Percentiles rank a stretch among this genome's conserved stretches.
phyloP scores from a whole-genome alignment of 2,888 invertebrate genomes.

The Trisateles emortualis region DNA sequence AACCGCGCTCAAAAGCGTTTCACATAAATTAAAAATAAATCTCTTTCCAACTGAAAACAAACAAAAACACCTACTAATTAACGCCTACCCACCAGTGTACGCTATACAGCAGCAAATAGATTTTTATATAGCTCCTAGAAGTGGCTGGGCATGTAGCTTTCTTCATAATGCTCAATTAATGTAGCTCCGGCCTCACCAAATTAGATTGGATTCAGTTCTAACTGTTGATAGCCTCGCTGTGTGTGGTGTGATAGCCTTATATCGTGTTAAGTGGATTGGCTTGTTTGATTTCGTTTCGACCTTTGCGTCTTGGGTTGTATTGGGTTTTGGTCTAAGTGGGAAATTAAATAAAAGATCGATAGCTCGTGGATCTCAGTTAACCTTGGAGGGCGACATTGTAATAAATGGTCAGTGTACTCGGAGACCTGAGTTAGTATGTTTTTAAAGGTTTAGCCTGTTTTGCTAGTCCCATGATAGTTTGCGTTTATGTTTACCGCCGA shows the following conservation, averaged over 20 bases:
- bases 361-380: background rate
- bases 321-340: constrained; percentile 9
- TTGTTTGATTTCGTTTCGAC: constrained; percentile 29
- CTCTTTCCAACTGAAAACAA: background rate
- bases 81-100: constrained; percentile 6
- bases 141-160: constrained; percentile 45
- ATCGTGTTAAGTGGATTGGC: constrained; percentile 35
- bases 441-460: too few species aligned
- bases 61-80: background rate
- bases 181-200: constrained; percentile 17
- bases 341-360: background rate
- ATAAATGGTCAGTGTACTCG: too few species aligned
- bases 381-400: too few species aligned
- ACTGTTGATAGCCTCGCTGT: background rate
- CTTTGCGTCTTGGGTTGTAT: constrained; percentile 15
- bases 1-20: too few species aligned
- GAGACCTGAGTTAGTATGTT: too few species aligned
- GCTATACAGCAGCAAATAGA: constrained; percentile 13
- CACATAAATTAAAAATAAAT: too few species aligned
- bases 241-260: constrained; percentile 10
- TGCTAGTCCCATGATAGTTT: too few species aligned
- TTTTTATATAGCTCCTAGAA: constrained; percentile 26
- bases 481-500: too few species aligned
- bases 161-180: constrained; percentile 38
- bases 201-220: constrained; percentile 21